phyloP scores from a whole-genome alignment of 2,797 vertebrate genomes.

The Eulemur rubriventer region DNA sequence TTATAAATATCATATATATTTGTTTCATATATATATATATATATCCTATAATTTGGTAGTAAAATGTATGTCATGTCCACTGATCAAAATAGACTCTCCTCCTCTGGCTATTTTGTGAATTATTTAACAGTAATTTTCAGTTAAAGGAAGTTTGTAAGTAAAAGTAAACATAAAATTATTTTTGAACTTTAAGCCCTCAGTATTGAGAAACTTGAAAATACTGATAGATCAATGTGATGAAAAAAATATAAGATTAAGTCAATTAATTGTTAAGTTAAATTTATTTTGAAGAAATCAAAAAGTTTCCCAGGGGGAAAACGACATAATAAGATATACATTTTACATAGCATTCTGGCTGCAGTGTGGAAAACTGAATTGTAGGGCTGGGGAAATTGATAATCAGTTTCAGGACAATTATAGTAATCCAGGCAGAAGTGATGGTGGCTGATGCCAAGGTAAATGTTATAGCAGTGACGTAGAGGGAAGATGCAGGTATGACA shows the following conservation, averaged over 20 bases:
- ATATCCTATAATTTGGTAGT: background rate
- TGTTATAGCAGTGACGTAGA: background rate
- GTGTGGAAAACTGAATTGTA: background rate
- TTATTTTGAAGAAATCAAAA: conserved; percentile 23
- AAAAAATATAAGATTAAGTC: conserved; percentile 37
- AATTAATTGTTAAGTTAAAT: background rate
- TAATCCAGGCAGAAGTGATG: background rate
- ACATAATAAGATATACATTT: background rate
- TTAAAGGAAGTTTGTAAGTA: background rate
- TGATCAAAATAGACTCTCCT: background rate
- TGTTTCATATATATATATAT: background rate
- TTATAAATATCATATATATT: background rate
- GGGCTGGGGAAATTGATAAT: background rate
- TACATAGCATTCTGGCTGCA: background rate
- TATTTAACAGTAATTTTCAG: background rate
- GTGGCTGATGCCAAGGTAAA: background rate
- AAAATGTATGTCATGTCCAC: background rate
- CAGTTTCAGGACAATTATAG: background rate
- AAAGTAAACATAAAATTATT: background rate
- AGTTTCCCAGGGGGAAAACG: background rate
- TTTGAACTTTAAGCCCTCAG: background rate
- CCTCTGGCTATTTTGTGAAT: background rate
- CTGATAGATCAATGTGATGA: background rate
- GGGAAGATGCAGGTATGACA: background rate
- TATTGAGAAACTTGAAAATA: conserved; percentile 16